A percentile compares a stretch with the other conserved stretches of the same genome.
Evolutionary conservation across 2,113 vertebrate species (phyloP).

Genomic region (Sorex fumeus): DNA sequence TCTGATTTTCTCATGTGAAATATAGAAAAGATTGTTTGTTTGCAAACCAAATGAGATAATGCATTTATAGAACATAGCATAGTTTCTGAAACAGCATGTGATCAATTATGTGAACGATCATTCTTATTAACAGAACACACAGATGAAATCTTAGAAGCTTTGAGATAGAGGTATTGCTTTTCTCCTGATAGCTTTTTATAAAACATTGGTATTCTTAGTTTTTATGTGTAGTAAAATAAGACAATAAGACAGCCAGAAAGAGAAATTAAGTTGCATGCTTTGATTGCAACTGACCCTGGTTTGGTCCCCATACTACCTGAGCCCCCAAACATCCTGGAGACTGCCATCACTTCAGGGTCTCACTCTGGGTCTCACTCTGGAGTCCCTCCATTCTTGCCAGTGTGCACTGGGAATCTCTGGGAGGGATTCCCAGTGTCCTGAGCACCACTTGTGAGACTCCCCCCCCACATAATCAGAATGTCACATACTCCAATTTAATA

Average conservation of each 20-base stretch:
- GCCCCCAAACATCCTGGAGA: no score
- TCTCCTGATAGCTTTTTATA: not conserved
- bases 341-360: no score
- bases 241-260: not conserved
- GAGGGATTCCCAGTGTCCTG: no score
- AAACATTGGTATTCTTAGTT: not conserved
- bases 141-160: not conserved
- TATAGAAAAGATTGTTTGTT: not conserved
- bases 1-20: not conserved
- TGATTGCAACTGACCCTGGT: no score
- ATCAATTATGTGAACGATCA: not conserved
- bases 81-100: not conserved
- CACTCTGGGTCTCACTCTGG: no score
- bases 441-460: no score
- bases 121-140: not conserved
- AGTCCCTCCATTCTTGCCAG: no score
- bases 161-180: not conserved
- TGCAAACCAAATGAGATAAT: not conserved
- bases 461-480: no score
- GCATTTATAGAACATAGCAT: not conserved
- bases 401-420: no score
- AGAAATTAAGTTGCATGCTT: no score
- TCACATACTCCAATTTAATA: not conserved
- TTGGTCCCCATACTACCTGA: no score
- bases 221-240: not conserved